Conservation (phyloP, 53 echinoderm and acorn worm species). For the Antedon mediterranea region DNA sequence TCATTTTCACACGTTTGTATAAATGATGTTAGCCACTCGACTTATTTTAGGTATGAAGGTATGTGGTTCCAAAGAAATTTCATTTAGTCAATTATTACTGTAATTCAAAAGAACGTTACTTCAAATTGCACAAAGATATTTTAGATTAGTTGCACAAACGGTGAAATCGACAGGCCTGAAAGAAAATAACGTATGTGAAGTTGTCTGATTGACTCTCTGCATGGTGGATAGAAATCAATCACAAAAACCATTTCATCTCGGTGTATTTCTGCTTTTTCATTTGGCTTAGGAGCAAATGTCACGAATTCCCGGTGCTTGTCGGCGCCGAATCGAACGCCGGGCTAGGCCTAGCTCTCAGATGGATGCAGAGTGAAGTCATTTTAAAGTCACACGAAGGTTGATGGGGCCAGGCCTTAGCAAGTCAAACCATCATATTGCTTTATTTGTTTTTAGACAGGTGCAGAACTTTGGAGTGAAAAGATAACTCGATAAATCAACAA, state of each 20-base stretch:
- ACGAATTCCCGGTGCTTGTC: neutral
- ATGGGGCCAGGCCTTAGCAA: neutral
- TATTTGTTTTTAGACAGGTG: conserved; percentile 1
- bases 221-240: neutral
- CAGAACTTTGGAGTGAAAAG: neutral
- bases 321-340: neutral
- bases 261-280: neutral
- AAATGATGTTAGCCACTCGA: neutral
- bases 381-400: conserved; percentile 1
- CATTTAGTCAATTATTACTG: neutral
- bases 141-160: neutral
- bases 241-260: neutral
- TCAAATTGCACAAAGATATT: neutral
- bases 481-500: conserved; percentile 1
- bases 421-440: neutral
- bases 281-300: conserved; percentile 1
- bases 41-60: neutral
- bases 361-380: neutral
- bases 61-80: neutral
- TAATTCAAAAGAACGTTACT: neutral
- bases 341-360: neutral
- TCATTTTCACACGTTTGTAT: neutral
- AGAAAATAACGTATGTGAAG: neutral
- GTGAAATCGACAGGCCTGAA: neutral
- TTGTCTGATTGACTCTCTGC: neutral